A percentile compares a stretch with the other conserved stretches of the same genome.
Evolutionary conservation across 2,113 vertebrate species (phyloP).

Genomic region (Brachyistius frenatus): DNA sequence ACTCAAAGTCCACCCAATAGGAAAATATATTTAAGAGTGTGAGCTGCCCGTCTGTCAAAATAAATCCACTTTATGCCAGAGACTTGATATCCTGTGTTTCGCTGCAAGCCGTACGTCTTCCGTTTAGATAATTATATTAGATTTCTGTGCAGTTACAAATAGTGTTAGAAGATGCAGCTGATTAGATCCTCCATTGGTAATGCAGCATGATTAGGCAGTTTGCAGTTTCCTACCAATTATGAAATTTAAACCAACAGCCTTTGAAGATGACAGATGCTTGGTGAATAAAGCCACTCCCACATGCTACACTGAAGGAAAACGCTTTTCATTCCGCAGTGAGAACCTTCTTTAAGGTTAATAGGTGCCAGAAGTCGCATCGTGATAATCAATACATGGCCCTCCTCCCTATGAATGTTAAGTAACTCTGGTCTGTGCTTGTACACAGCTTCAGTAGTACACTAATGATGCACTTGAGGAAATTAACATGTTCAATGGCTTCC

Average conservation of each 20-base stretch:
- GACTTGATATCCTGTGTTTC: constrained; percentile 13
- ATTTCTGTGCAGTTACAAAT: constrained; percentile 40
- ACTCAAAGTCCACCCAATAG: constrained; percentile 52
- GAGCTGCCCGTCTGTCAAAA: constrained; percentile 51
- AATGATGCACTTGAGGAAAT: constrained; percentile 39
- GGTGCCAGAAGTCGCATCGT: constrained; percentile 34
- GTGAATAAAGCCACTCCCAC: constrained; percentile 48
- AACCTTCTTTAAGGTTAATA: constrained; percentile 38
- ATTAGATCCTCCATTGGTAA: constrained; percentile 61
- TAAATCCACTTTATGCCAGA: constrained; percentile 20
- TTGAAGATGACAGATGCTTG: constrained; percentile 55
- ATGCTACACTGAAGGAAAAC: constrained; percentile 10
- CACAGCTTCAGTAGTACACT: constrained; percentile 16
- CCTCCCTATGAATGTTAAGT: constrained; percentile 57
- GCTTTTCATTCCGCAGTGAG: constrained; percentile 31
- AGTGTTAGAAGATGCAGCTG: constrained; percentile 31
- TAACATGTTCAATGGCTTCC: constrained; percentile 34
- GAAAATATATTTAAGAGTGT: constrained; percentile 52
- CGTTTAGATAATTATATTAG: constrained; percentile 49
- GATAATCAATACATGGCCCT: constrained; percentile 64
- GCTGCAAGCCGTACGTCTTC: constrained; percentile 12
- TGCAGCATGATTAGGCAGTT: constrained; percentile 57
- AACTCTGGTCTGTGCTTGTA: constrained; percentile 35
- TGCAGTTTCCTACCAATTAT: constrained; percentile 56
- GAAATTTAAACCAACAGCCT: constrained; percentile 49